Conservation (phyloP, 2,888 invertebrate species). For the Epicampocera succincta region DNA sequence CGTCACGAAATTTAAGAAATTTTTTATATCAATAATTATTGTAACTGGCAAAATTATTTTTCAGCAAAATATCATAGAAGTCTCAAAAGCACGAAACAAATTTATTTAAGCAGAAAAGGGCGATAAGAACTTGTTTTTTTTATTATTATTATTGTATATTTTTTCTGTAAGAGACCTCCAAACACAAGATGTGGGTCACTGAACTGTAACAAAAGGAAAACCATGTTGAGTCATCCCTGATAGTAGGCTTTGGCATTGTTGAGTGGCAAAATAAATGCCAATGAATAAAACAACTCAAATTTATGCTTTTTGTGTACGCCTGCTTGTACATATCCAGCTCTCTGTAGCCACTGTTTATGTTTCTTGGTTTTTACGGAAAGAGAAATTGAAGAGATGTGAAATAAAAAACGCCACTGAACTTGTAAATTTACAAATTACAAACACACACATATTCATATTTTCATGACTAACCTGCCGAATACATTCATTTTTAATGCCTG, state of each 20-base stretch:
- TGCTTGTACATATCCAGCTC: no score
- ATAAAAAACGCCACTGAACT: no score
- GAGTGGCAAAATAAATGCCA: neutral
- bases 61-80: no score
- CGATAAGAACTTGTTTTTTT: neutral
- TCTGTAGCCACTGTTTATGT: no score
- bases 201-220: conserved; percentile 35
- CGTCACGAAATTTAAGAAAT: no score
- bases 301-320: neutral
- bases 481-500: no score
- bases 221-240: conserved; percentile 37
- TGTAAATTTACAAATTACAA: no score
- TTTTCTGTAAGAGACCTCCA: conserved; percentile 21
- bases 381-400: neutral
- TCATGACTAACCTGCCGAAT: no score
- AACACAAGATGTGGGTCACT: conserved; percentile 31
- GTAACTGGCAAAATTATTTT: no score
- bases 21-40: no score
- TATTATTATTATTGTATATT: no score
- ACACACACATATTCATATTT: no score
- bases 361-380: neutral
- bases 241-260: conserved; percentile 11
- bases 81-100: conserved; percentile 19
- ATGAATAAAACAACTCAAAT: neutral
- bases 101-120: conserved; percentile 29